Base-by-base conservation (phyloP, 2,797 vertebrate species). In the Morus bassanus region DNA sequence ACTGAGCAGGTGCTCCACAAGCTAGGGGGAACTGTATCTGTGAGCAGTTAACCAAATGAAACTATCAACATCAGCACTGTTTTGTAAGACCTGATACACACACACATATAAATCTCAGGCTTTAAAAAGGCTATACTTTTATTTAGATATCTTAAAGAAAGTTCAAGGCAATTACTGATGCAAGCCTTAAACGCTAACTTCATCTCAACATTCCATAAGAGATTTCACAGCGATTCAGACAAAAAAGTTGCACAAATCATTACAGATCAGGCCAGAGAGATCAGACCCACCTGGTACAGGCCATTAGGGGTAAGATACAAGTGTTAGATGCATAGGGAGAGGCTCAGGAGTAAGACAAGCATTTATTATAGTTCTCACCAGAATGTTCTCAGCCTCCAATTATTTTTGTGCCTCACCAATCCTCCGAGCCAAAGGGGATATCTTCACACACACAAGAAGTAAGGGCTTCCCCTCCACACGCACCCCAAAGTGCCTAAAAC, bases 401-500 rank as follows among this genome's bases (percentile, higher is more conserved):
- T 60, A 45, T 10, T 35, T 68, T 35, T 68, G 43, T 53, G 54
- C 22, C 11, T 72, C 57, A 72, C 13, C 79, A 81, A 4, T 22
- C 27, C 21, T 37, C 23, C 6, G 25, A 75, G 53, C 31, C 54
- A 88, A 87, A 91, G 10, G 6, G 8, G 28, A 0, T 25, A 76
- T 5, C 41, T 68, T 53, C 39, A 78, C 19, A 61, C 18, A 57
- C 31, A 37, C 7, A 59, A 7, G 39, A 30, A 43, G 11, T 22
- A 30, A 69, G 12, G 21, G 10, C 9, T 46, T 37, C 15, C 7
- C 35, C 12, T 22, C 1, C 8, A 9, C 0, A 3, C 10, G 8
- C 3, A 0, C 19, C 28, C 24, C 2, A 1, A 67, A 51, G 21
- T 3, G 7, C 33, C 31, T 80, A 22, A 30, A 41, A 11, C 43